phyloP scores from a whole-genome alignment of 2,888 invertebrate species.

The Heteropelma amictum region DNA sequence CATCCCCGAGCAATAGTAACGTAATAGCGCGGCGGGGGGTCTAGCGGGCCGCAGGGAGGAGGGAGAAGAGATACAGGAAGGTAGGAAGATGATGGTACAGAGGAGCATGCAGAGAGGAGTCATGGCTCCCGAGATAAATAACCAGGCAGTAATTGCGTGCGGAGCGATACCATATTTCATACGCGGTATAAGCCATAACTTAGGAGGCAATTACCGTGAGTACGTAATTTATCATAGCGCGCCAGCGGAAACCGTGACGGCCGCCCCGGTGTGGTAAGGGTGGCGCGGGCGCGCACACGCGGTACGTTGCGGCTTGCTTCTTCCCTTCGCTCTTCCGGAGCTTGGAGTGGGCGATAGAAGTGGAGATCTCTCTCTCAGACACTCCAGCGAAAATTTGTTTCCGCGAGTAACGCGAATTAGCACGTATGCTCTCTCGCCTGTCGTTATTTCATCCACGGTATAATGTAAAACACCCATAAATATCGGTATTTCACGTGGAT shows the following conservation, averaged over 20 bases:
- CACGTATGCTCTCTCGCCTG: conserved; percentile 21
- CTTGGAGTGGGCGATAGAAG: conserved; percentile 37
- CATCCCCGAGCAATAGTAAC: conserved; percentile 3
- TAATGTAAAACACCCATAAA: too few species aligned
- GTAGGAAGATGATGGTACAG: conserved; percentile 48
- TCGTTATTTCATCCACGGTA: neutral
- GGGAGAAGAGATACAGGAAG: conserved; percentile 26
- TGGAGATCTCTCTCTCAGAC: conserved; percentile 11
- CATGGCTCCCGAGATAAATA: conserved; percentile 78
- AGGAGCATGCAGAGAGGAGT: conserved; percentile 57
- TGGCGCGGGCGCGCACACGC: conserved; percentile 54
- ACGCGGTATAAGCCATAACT: conserved; percentile 81
- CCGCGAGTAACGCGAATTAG: conserved; percentile 37
- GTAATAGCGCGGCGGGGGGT: conserved; percentile 1
- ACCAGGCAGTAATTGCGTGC: conserved; percentile 81
- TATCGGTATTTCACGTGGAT: too few species aligned
- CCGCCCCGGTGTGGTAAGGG: too few species aligned
- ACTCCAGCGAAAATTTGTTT: conserved; percentile 26
- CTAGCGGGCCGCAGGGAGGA: neutral
- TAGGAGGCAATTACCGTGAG: conserved; percentile 82
- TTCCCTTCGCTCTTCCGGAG: conserved; percentile 27
- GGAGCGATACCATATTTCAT: conserved; percentile 82
- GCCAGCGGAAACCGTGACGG: conserved; percentile 62
- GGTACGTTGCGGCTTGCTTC: conserved; percentile 35
- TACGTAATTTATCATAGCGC: conserved; percentile 81